Conservation (phyloP, 2,888 invertebrate species). For the Nomada fucata region DNA sequence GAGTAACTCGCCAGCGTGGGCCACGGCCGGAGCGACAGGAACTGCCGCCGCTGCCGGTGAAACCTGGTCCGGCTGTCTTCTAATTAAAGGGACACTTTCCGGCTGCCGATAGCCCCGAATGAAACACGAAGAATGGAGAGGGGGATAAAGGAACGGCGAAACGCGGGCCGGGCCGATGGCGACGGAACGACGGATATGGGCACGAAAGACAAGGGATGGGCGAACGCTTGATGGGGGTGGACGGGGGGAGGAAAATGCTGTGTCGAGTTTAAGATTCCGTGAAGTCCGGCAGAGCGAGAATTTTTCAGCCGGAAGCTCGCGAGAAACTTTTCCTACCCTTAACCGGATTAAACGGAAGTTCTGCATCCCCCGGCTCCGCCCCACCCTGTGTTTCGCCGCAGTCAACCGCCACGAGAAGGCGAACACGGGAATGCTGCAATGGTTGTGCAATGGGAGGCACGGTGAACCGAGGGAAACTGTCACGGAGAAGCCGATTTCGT, state of each 20-base stretch:
- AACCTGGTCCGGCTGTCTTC: constrained; percentile 25
- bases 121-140: constrained; percentile 23
- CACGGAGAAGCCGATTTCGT: constrained; percentile 27
- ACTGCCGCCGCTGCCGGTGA: neutral
- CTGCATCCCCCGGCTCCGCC: neutral
- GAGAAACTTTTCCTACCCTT: constrained; percentile 56
- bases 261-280: constrained; percentile 45
- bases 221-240: neutral
- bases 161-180: neutral
- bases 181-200: neutral
- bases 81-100: constrained; percentile 47
- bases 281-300: constrained; percentile 66
- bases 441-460: neutral
- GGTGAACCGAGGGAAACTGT: constrained; percentile 7
- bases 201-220: neutral
- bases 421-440: neutral
- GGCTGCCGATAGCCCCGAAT: constrained; percentile 42
- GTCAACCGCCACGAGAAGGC: neutral
- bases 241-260: constrained; percentile 21
- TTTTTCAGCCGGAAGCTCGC: constrained; percentile 32
- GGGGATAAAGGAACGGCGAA: neutral
- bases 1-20: constrained; percentile 25
- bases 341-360: constrained; percentile 64
- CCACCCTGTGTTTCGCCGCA: neutral
- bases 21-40: constrained; percentile 2